Percentiles rank a stretch among this genome's conserved stretches.
Evolutionary conservation across 2,797 vertebrate species (phyloP).

Genomic region (Sitta carolinensis): DNA sequence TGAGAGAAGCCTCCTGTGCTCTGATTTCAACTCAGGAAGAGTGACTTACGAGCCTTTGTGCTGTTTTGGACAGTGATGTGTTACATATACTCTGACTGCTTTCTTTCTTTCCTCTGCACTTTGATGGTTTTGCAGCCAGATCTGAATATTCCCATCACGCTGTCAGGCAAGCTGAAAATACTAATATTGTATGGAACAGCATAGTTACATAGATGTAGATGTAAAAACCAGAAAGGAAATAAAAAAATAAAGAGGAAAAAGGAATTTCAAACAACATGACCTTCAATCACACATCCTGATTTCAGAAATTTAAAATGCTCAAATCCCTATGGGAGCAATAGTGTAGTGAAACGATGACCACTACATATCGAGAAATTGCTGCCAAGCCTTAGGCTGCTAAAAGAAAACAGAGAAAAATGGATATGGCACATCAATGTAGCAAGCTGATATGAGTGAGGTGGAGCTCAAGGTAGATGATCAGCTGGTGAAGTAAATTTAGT

Average conservation of each 20-base stretch:
- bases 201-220: background rate
- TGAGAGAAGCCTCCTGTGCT: background rate
- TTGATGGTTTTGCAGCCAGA: background rate
- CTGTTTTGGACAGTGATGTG: rapidly evolving
- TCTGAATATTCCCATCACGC: background rate
- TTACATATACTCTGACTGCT: background rate
- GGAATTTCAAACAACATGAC: background rate
- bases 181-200: background rate
- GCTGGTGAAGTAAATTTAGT: background rate
- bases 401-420: background rate
- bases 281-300: background rate
- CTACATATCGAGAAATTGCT: background rate
- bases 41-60: background rate
- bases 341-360: background rate
- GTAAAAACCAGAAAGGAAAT: background rate
- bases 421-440: background rate
- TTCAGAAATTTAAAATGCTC: background rate
- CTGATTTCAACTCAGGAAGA: background rate
- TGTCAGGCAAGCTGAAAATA: background rate
- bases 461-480: background rate
- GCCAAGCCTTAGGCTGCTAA: background rate
- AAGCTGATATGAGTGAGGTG: background rate
- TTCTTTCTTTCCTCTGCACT: background rate
- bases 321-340: background rate
- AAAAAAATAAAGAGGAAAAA: too few relatives aligned